Evolutionary conservation across 1,140 invertebrate species (phyloP).

Genomic region (Drosophila virilis): DNA sequence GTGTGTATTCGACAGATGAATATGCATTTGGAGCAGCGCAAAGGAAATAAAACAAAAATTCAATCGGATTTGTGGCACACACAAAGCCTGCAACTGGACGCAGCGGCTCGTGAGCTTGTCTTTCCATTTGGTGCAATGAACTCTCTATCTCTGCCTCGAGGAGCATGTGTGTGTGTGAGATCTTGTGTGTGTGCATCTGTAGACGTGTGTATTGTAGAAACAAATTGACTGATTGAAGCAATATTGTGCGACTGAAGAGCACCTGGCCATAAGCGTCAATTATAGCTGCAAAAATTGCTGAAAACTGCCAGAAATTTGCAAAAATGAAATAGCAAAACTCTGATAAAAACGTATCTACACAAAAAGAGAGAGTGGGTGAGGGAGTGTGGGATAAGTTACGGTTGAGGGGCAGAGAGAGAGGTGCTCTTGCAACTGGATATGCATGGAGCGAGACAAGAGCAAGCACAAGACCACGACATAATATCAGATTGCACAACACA

Average conservation of each 20-base stretch:
- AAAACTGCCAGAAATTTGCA: slow-evolving; percentile 29
- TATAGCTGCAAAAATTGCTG: slow-evolving; percentile 38
- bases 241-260: slow-evolving; percentile 23
- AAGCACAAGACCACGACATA: slow-evolving; percentile 51
- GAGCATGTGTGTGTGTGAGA: slow-evolving; percentile 2
- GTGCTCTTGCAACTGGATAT: slow-evolving; percentile 72
- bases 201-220: slow-evolving; percentile 33
- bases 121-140: slow-evolving; percentile 51
- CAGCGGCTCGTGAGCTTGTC: slow-evolving; percentile 20
- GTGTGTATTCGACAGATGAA: slow-evolving; percentile 45
- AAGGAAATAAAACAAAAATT: slow-evolving; percentile 57
- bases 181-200: slow-evolving; percentile 1
- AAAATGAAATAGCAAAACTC: slow-evolving; percentile 11
- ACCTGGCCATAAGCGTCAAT: slow-evolving; percentile 67
- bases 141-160: slow-evolving; percentile 10
- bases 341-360: slow-evolving; percentile 2
- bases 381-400: no score
- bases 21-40: slow-evolving; percentile 43
- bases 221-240: slow-evolving; percentile 74
- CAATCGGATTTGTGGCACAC: slow-evolving; percentile 52
- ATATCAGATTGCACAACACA: slow-evolving; percentile 72
- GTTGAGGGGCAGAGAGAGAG: slow-evolving; percentile 13
- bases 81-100: slow-evolving; percentile 40
- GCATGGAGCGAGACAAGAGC: slow-evolving; percentile 30
- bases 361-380: slow-evolving; percentile 8